Evolutionary conservation across 2,113 vertebrate species (phyloP).

Genomic region (Butorides virescens): DNA sequence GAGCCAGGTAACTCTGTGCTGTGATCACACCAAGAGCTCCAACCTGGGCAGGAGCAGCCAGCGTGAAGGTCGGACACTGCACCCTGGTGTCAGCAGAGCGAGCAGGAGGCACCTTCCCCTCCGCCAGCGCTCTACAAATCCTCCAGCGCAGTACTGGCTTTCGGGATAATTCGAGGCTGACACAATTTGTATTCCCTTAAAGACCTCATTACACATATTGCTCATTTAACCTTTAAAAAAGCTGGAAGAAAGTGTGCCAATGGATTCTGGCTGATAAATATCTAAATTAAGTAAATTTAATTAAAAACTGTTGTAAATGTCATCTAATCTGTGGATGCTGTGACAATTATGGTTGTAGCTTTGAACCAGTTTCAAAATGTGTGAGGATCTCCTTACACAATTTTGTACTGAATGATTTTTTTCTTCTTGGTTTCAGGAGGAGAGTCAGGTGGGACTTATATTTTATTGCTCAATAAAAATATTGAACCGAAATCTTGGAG

Average conservation of each 20-base stretch:
- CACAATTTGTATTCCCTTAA: constrained; percentile 55
- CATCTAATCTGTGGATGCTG: constrained; percentile 44
- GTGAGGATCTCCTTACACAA: neutral
- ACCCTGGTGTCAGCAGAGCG: constrained; percentile 54
- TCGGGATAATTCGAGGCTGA: neutral
- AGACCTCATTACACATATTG: constrained; percentile 64
- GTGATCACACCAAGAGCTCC: neutral
- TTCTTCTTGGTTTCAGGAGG: neutral
- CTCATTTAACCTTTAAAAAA: constrained; percentile 66
- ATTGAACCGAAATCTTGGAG: neutral
- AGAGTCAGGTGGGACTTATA: neutral
- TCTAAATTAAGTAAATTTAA: constrained; percentile 69
- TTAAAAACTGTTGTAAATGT: constrained; percentile 57
- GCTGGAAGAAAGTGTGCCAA: constrained; percentile 55
- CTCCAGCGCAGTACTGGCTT: neutral
- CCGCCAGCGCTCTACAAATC: neutral
- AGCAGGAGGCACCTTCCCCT: neutral
- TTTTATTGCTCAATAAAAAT: constrained; percentile 20
- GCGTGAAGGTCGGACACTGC: constrained; percentile 45
- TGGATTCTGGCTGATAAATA: constrained; percentile 57
- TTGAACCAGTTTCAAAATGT: constrained; percentile 53
- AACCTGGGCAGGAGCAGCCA: neutral
- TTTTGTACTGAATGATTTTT: neutral
- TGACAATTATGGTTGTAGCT: constrained; percentile 6
- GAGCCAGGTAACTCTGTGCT: neutral